phyloP scores from a whole-genome alignment of 2,888 invertebrate genomes.

The Ophion costatus region DNA sequence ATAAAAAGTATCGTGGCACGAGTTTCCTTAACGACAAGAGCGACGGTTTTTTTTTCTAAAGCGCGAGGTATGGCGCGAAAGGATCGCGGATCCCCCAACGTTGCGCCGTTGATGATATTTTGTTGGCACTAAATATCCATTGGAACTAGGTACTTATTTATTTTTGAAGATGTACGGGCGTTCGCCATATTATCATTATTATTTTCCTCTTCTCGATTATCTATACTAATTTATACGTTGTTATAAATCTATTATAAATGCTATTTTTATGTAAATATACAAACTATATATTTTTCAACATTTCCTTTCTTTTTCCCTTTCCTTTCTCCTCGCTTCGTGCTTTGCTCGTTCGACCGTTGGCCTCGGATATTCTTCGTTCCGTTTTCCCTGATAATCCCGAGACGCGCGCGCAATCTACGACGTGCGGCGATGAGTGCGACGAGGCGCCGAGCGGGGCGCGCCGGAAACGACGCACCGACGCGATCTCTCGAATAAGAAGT shows the following conservation, averaged over 20 bases:
- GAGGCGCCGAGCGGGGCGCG: background rate
- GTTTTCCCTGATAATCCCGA: constrained; percentile 31
- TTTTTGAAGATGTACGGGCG: constrained; percentile 54
- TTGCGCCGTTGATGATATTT: constrained; percentile 50
- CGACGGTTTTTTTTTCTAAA: constrained; percentile 29
- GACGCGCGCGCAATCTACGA: background rate
- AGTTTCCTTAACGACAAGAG: constrained; percentile 8
- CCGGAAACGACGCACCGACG: constrained; percentile 7
- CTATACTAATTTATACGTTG: constrained; percentile 70
- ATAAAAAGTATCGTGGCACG: background rate
- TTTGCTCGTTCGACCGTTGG: constrained; percentile 21
- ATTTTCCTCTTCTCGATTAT: constrained; percentile 35
- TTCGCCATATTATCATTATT: constrained; percentile 26
- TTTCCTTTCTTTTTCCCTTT: constrained; percentile 9
- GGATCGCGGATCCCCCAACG: constrained; percentile 10
- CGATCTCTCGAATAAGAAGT: constrained; percentile 38
- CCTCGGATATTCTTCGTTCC: constrained; percentile 17
- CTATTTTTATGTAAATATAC: constrained; percentile 68
- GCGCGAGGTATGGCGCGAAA: constrained; percentile 28
- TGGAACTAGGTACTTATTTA: constrained; percentile 62
- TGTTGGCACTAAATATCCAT: constrained; percentile 52
- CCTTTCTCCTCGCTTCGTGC: background rate
- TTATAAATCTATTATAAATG: constrained; percentile 70
- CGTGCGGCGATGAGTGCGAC: background rate
- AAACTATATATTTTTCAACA: constrained; percentile 62